Evolutionary conservation across 2,113 vertebrate species (phyloP).

Genomic region (Phyllostomus hastatus): DNA sequence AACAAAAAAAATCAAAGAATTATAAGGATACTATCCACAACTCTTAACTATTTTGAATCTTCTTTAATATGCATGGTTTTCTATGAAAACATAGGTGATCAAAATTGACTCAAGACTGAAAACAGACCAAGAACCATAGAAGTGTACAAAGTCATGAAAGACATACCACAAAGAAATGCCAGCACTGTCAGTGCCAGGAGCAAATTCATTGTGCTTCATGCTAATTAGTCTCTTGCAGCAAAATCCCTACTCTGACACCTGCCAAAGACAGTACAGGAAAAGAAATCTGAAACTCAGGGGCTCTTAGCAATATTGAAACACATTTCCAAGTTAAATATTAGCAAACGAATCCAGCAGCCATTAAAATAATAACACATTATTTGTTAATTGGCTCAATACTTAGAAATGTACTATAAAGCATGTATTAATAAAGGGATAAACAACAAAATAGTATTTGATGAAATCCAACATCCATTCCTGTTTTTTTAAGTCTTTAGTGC

Average conservation of each 20-base stretch:
- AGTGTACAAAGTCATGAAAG: not conserved
- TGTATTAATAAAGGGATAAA: not conserved
- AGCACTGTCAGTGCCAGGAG: not conserved
- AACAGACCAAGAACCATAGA: not conserved
- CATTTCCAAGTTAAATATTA: not conserved
- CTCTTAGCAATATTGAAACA: not conserved
- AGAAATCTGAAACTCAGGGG: not conserved
- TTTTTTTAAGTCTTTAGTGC: not conserved
- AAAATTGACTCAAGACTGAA: not conserved
- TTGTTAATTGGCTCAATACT: not conserved
- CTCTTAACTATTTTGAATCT: not conserved
- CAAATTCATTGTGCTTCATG: not conserved
- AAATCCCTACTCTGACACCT: not conserved
- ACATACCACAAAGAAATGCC: not conserved
- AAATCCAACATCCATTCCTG: not conserved
- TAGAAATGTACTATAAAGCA: not conserved
- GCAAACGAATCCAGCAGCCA: not conserved
- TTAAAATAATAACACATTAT: not conserved
- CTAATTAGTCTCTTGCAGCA: not conserved
- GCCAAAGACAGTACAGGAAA: not conserved
- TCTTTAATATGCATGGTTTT: not conserved
- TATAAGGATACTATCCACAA: not conserved
- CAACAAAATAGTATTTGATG: not conserved
- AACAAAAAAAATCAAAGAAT: not conserved
- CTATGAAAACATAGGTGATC: not conserved